phyloP scores from a whole-genome alignment of 2,888 invertebrate genomes.

The Zaprionus bogoriensis region DNA sequence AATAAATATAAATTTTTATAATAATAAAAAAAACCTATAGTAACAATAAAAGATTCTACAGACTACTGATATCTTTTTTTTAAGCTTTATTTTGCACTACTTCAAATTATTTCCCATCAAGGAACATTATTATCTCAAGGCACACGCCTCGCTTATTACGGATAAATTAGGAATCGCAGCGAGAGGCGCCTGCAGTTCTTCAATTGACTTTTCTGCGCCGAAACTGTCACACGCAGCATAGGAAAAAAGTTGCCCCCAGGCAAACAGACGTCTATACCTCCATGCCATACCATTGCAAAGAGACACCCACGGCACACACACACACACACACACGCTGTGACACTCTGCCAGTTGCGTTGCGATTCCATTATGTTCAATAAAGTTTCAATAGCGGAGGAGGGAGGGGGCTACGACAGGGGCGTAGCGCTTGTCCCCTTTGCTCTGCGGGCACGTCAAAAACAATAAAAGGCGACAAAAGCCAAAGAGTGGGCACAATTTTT shows the following conservation, averaged over 20 bases:
- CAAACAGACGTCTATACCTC: conserved; percentile 12
- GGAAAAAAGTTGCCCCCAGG: conserved; percentile 33
- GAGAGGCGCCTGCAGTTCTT: conserved; percentile 25
- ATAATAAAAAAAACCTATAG: too few relatives aligned
- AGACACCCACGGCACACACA: conserved; percentile 13
- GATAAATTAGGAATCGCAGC: neutral
- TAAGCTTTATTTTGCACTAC: too few relatives aligned
- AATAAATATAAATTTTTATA: too few relatives aligned
- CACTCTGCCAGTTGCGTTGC: too few relatives aligned
- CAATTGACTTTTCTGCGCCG: conserved; percentile 56
- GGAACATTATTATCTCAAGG: neutral
- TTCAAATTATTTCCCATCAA: too few relatives aligned
- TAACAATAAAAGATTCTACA: too few relatives aligned
- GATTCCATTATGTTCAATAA: conserved; percentile 32
- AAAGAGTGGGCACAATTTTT: conserved; percentile 56
- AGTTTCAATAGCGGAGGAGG: neutral
- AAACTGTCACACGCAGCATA: conserved; percentile 59
- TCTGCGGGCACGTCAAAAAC: conserved; percentile 66
- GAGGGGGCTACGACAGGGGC: too few relatives aligned
- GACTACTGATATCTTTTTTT: too few relatives aligned
- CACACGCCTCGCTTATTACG: too few relatives aligned
- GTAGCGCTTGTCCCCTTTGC: conserved; percentile 4
- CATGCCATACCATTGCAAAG: too few relatives aligned
- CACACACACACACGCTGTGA: too few relatives aligned
- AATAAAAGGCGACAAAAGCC: conserved; percentile 49